Conservation (phyloP, 2,797 vertebrate species). For the Amblyopsis hoosieri region DNA sequence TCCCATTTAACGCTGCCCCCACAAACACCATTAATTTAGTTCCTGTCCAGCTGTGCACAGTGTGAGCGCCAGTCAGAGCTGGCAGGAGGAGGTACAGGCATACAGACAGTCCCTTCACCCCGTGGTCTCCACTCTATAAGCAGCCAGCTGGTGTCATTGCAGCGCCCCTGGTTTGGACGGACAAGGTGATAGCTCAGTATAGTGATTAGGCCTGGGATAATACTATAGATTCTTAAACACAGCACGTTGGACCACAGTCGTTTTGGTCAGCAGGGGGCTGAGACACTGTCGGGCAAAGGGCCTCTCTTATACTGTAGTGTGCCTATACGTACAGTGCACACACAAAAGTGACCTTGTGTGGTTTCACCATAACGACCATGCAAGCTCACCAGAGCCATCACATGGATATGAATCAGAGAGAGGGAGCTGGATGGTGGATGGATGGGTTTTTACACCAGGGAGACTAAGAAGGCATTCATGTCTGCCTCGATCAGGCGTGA, state of each 20-base stretch:
- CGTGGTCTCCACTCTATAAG: conserved; percentile 27
- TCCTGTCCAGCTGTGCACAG: conserved; percentile 73
- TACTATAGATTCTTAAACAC: conserved; percentile 55
- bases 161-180: conserved; percentile 46
- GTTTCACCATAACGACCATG: neutral
- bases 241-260: conserved; percentile 40
- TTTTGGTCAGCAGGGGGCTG: conserved; percentile 52
- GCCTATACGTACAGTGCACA: neutral
- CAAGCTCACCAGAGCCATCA: conserved; percentile 39
- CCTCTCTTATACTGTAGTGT: conserved; percentile 3
- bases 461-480: conserved; percentile 34
- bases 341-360: neutral
- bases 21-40: conserved; percentile 62
- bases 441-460: neutral
- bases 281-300: conserved; percentile 22
- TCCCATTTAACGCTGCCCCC: conserved; percentile 52
- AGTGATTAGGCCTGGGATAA: conserved; percentile 39
- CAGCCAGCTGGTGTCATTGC: conserved; percentile 68
- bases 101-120: conserved; percentile 37
- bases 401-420: conserved; percentile 17
- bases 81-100: conserved; percentile 47
- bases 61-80: conserved; percentile 38
- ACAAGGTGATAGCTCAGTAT: conserved; percentile 59
- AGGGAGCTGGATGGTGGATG: neutral
- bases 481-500: conserved; percentile 25